Percentiles rank a stretch among this genome's conserved stretches.
Conservation (phyloP, 2,113 vertebrate genomes). For the Stercorarius parasiticus region DNA sequence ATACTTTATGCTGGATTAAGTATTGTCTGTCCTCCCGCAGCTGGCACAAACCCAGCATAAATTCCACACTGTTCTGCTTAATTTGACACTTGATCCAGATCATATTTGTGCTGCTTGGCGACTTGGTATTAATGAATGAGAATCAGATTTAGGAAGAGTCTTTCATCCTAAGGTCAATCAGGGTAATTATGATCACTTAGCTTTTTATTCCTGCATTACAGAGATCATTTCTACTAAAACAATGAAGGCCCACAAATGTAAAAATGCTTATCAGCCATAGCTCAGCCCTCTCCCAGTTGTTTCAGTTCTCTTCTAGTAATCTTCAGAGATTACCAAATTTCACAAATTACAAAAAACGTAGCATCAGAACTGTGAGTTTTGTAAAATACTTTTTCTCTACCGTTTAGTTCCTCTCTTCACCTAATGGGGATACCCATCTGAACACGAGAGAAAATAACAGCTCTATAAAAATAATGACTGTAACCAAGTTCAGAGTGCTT, state of each 20-base stretch:
- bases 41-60: slow-evolving; percentile 29
- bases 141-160: slow-evolving; percentile 37
- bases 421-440: not conserved
- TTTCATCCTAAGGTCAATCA: not conserved
- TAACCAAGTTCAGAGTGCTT: not conserved
- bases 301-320: not conserved
- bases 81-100: slow-evolving; percentile 44
- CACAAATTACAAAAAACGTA: not conserved
- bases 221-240: not conserved
- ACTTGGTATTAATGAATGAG: slow-evolving; percentile 17
- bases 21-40: not conserved
- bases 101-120: slow-evolving; percentile 3
- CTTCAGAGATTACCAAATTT: not conserved
- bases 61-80: slow-evolving; percentile 12
- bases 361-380: not conserved
- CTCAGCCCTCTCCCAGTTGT: not conserved
- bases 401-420: not conserved
- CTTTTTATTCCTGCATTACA: not conserved
- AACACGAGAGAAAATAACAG: not conserved
- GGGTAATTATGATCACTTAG: not conserved
- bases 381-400: not conserved
- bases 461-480: not conserved
- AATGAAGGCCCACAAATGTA: not conserved
- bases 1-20: not conserved
- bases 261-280: not conserved